Conservation (phyloP, 2,797 vertebrate genomes). For the Chloroceryle amazona region DNA sequence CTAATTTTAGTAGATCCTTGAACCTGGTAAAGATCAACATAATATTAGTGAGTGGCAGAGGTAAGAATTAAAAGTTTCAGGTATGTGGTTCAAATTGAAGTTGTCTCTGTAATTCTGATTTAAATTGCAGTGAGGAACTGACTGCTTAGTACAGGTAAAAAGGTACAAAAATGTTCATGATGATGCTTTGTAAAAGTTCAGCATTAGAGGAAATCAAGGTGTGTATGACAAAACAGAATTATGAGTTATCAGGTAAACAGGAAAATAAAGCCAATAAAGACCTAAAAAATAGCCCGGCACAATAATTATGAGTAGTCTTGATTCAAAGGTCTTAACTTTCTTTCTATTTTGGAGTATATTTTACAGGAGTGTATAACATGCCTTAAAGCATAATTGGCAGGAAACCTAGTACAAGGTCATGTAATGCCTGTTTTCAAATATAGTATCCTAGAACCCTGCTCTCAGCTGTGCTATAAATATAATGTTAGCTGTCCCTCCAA, state of each 20-base stretch:
- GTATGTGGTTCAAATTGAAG: neutral
- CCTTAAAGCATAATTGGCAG: slow-evolving; percentile 4
- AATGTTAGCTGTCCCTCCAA: neutral
- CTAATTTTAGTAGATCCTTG: neutral
- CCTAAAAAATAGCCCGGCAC: neutral
- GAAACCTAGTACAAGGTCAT: neutral
- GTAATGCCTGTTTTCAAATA: neutral
- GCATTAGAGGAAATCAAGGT: neutral
- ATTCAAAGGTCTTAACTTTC: neutral
- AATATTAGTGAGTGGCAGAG: neutral
- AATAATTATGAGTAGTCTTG: neutral
- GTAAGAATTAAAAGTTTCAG: neutral
- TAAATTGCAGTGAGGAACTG: neutral
- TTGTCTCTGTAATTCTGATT: neutral
- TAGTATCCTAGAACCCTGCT: neutral
- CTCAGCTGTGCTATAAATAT: neutral
- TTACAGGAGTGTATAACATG: neutral
- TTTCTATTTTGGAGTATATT: neutral
- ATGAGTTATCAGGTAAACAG: neutral
- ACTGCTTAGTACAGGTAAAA: neutral
- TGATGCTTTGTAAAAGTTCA: neutral
- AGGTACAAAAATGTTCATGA: neutral
- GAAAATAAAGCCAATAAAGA: neutral
- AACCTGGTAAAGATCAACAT: neutral
- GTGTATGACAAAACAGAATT: neutral